Conservation (phyloP, 2,113 vertebrate genomes). For the Ancistrus triradiatus region DNA sequence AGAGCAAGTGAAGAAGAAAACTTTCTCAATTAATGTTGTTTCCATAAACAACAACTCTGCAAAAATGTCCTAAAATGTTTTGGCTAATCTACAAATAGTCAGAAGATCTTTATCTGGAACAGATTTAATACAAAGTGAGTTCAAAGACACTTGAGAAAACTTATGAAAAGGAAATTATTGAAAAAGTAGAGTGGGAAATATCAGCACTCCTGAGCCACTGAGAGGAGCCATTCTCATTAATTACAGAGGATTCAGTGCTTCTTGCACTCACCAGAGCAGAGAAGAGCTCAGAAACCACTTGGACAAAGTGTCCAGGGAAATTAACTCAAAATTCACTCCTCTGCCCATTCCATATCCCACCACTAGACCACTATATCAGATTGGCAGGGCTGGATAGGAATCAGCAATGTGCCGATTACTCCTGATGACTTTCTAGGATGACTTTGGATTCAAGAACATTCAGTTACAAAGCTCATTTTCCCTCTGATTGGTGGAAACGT, state of each 20-base stretch:
- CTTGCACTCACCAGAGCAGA: background rate
- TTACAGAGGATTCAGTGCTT: background rate
- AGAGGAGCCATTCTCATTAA: background rate
- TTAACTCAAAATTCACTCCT: background rate
- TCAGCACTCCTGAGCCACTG: constrained; percentile 6
- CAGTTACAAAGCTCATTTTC: too few species aligned
- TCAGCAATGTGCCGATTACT: background rate
- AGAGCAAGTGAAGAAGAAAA: too few species aligned
- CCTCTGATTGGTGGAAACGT: too few species aligned
- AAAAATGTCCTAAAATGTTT: too few species aligned
- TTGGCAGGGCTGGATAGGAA: background rate
- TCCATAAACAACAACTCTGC: too few species aligned
- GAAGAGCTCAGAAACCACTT: background rate
- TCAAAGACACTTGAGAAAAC: background rate
- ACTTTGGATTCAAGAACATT: too few species aligned
- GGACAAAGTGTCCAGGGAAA: background rate
- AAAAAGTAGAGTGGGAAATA: constrained; percentile 7
- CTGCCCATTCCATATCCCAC: background rate
- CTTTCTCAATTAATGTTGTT: too few species aligned
- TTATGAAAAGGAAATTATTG: too few species aligned
- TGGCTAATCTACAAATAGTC: too few species aligned
- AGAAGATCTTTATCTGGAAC: constrained; percentile 18
- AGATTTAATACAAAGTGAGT: background rate
- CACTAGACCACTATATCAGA: background rate
- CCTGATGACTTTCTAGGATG: background rate